Percentiles rank a stretch among this genome's conserved stretches.
phyloP scores from a whole-genome alignment of 2,113 vertebrate genomes.

The Macaca fascicularis region DNA sequence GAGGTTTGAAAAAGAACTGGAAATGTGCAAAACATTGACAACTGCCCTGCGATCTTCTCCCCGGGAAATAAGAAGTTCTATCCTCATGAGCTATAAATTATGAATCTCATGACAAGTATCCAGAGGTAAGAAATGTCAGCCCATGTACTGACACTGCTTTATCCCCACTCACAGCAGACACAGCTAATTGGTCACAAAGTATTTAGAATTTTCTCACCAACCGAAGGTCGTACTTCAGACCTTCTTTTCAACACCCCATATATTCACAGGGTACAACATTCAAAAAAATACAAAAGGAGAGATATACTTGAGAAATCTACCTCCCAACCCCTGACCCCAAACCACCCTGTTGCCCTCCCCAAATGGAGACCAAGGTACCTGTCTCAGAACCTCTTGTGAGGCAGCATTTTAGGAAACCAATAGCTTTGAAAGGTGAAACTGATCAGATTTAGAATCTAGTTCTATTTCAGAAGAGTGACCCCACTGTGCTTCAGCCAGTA shows the following conservation, averaged over 20 bases:
- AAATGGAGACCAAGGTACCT: not conserved
- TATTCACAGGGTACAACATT: not conserved
- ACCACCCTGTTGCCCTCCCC: not conserved
- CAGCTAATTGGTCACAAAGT: not conserved
- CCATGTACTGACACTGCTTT: not conserved
- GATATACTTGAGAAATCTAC: not conserved
- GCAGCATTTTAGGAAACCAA: not conserved
- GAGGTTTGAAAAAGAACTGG: not conserved
- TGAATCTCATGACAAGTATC: not conserved
- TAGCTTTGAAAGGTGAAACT: not conserved
- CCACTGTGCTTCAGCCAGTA: not conserved
- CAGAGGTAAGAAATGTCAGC: not conserved
- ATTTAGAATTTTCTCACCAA: not conserved
- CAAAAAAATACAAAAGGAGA: not conserved
- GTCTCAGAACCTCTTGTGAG: not conserved
- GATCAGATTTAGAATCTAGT: not conserved
- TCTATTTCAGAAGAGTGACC: not conserved
- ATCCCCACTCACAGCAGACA: not conserved
- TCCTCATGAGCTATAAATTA: not conserved
- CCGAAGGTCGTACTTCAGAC: not conserved
- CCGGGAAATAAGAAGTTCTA: not conserved
- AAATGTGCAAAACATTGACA: not conserved
- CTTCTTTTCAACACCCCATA: not conserved
- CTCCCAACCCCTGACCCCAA: not conserved
- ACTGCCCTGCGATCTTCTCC: not conserved